Conservation (phyloP, 2,888 invertebrate genomes). For the Allygus modestus region DNA sequence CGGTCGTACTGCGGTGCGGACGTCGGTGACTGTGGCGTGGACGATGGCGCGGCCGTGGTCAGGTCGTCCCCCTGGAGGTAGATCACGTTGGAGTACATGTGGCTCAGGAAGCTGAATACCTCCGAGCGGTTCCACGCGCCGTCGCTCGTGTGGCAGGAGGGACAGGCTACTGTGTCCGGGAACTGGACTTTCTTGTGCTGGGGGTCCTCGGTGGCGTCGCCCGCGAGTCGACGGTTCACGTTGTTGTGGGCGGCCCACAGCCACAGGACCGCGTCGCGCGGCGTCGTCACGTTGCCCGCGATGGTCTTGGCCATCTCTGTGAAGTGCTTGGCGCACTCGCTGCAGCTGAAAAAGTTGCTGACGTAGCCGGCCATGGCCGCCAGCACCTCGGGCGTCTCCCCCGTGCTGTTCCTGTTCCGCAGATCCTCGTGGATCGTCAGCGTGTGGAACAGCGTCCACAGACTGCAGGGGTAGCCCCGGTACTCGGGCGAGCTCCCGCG, state of each 20-base stretch:
- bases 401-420: constrained; percentile 71
- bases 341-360: constrained; percentile 95
- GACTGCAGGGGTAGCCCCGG: constrained; percentile 95
- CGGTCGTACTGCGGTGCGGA: constrained; percentile 44
- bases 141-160: constrained; percentile 79
- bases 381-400: constrained; percentile 82
- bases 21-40: background rate
- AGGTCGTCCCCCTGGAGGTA: constrained; percentile 66
- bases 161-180: constrained; percentile 84
- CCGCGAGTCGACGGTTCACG: constrained; percentile 92
- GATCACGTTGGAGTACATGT: constrained; percentile 75
- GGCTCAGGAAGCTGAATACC: constrained; percentile 81
- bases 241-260: constrained; percentile 96
- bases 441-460: constrained; percentile 97
- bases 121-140: constrained; percentile 80
- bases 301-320: constrained; percentile 88
- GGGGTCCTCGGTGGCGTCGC: constrained; percentile 94
- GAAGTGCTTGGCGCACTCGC: constrained; percentile 94
- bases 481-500: constrained; percentile 85
- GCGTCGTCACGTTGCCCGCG: constrained; percentile 82
- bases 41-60: background rate
- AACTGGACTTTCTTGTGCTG: constrained; percentile 93
- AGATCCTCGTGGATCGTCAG: constrained; percentile 81
- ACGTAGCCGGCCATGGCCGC: constrained; percentile 92
- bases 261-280: constrained; percentile 91